phyloP scores from a whole-genome alignment of 2,797 vertebrate genomes.

The Furcifer pardalis region DNA sequence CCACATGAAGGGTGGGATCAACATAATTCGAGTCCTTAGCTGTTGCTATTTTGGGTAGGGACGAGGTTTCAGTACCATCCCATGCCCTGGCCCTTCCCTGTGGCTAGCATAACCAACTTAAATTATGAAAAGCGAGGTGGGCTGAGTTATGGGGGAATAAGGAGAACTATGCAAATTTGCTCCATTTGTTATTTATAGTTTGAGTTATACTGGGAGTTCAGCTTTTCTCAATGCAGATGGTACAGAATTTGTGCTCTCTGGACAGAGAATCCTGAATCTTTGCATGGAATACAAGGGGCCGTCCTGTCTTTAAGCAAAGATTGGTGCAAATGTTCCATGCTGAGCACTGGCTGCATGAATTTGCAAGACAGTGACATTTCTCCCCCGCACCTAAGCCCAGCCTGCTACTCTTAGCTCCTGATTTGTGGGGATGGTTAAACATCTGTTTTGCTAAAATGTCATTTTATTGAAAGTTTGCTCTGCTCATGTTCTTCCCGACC shows the following conservation, averaged over 20 bases:
- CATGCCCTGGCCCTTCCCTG: not conserved
- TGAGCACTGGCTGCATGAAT: not conserved
- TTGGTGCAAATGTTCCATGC: not conserved
- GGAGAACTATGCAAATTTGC: not conserved
- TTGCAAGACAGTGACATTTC: not conserved
- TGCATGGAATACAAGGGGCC: not conserved
- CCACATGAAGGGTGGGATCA: too few species aligned
- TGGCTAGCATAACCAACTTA: not conserved
- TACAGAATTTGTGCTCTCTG: not conserved
- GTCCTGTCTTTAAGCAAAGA: not conserved
- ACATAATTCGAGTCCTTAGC: too few species aligned
- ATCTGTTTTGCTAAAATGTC: slow-evolving; percentile 7
- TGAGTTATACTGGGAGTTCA: not conserved
- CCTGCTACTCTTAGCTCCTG: not conserved
- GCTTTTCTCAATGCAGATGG: not conserved
- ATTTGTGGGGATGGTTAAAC: not conserved
- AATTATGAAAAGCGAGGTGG: not conserved
- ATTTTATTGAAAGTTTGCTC: not conserved
- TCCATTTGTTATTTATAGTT: not conserved
- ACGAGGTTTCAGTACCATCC: too few species aligned
- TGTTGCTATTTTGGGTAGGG: not conserved
- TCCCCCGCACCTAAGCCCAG: not conserved
- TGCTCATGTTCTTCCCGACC: not conserved
- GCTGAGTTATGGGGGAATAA: not conserved
- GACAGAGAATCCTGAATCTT: not conserved